Evolutionary conservation across 2,888 invertebrate genomes (phyloP), one percentile per base, ranked within the genome.

Genomic region (Tetanocera ferruginea): DNA sequence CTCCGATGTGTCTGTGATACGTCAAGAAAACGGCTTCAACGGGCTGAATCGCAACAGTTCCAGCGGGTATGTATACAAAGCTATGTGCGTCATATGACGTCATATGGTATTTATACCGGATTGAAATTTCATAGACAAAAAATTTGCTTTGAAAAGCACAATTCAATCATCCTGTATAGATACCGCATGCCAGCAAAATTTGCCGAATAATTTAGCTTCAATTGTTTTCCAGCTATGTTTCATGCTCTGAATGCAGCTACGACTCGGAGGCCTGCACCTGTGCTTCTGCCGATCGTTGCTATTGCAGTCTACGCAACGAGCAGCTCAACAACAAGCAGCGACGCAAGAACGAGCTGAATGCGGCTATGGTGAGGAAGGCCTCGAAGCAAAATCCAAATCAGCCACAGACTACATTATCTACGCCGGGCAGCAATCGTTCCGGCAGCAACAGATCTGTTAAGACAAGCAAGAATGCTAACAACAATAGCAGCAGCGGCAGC

Each of bases 221-320:
- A 80, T 66, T 76, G 74, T 77, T 19, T 82, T 93, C 9, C 81
- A 90, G 90, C 8, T 96, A 96, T 86, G 95, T 96, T 0, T 95
- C 96, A 3, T 97, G 96, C 87, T 96, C 96, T 60, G 97, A 97
- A 88, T 97, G 97, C 86, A 93, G 94, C 81, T 94, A 94, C 86
- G 96, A 96, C 85, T 96, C 95, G 2, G 96, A 96, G 83, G 94
- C 95, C 17, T 96, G 96, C 85, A 93, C 93, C 14, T 94, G 94
- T 83, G 91, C 91, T 31, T 93, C 93, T 0, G 93, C 95, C 0
- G 96, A 96, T 86, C 94, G 96, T 83, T 97, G 97, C 85, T 97
- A 97, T 85, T 97, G 97, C 86, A 95, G 96, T 3, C 83, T 87
- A 49, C 86, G 84, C 69, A 85, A 85, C 43, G 87, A 84, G 77